These are phyloP conservation scores for Drosophila triauraria DNA, from an alignment of 1,140 invertebrate species.

Conservation along the genomic window DNA sequence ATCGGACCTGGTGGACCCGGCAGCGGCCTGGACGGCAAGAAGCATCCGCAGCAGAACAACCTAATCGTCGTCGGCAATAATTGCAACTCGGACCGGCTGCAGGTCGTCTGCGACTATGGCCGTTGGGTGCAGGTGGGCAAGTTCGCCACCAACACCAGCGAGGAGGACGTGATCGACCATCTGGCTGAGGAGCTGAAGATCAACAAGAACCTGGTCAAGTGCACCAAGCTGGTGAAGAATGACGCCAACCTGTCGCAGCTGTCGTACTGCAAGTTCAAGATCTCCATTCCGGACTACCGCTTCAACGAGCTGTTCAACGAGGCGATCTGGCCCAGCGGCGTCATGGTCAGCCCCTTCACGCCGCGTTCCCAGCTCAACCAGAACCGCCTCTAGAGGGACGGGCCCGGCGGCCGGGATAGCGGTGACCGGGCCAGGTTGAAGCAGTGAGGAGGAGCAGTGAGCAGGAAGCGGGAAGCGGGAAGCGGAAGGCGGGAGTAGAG, in stretches of 20 bases:
- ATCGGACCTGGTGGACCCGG: conserved; percentile 36
- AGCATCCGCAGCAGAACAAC: conserved; percentile 79
- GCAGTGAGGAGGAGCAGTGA: conserved; percentile 23
- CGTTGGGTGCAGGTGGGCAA: conserved; percentile 84
- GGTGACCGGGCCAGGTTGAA: conserved; percentile 56
- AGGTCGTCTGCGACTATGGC: conserved; percentile 81
- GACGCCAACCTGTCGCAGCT: conserved; percentile 82
- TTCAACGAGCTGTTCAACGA: conserved; percentile 84
- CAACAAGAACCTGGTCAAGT: conserved; percentile 82
- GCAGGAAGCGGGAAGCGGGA: background rate
- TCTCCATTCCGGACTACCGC: conserved; percentile 83
- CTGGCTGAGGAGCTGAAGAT: conserved; percentile 81
- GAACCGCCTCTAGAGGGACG: conserved; percentile 77
- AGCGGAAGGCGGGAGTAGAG: conserved; percentile 2
- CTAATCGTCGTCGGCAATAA: conserved; percentile 82
- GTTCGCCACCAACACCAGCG: conserved; percentile 81
- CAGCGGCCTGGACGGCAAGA: conserved; percentile 72
- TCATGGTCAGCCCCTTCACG: conserved; percentile 83
- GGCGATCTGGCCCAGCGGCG: conserved; percentile 83
- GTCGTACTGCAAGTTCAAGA: conserved; percentile 83
- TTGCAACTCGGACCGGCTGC: conserved; percentile 83
- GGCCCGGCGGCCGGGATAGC: conserved; percentile 41
- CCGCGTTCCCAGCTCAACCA: conserved; percentile 82
- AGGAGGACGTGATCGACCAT: conserved; percentile 82
- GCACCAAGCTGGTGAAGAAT: conserved; percentile 83